phyloP scores from a whole-genome alignment of 2,797 vertebrate genomes.

The Tiaroga cobitis region DNA sequence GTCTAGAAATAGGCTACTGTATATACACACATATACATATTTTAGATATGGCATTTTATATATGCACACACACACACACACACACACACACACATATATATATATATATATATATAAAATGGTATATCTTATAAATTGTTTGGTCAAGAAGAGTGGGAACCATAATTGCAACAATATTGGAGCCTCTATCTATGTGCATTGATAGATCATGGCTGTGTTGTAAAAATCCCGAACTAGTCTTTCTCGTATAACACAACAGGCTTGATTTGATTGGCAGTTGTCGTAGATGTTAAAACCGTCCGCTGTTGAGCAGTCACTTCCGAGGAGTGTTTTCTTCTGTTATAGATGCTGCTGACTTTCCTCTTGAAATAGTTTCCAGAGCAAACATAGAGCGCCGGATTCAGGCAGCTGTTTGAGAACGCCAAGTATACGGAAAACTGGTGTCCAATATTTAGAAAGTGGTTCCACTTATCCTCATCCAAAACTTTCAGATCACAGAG shows the following conservation, averaged over 20 bases:
- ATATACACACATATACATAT: no score
- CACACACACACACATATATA: no score
- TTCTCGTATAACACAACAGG: constrained; percentile 49
- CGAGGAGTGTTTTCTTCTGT: constrained; percentile 65
- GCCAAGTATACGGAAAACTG: constrained; percentile 82
- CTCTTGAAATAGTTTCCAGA: constrained; percentile 89
- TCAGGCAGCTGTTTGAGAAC: constrained; percentile 90
- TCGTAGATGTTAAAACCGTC: constrained; percentile 71
- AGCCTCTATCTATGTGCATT: not conserved
- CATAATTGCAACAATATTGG: not conserved
- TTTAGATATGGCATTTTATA: no score
- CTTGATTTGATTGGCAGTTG: constrained; percentile 72
- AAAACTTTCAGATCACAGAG: constrained; percentile 65
- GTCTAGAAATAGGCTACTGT: no score
- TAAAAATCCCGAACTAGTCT: not conserved
- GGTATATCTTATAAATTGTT: no score
- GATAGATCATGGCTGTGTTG: not conserved
- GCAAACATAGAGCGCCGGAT: constrained; percentile 90
- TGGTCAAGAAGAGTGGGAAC: not conserved
- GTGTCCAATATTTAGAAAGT: constrained; percentile 69
- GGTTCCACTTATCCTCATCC: constrained; percentile 49
- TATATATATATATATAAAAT: no score
- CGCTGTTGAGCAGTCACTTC: constrained; percentile 69
- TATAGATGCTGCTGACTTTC: constrained; percentile 84
- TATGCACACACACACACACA: no score